phyloP scores from a whole-genome alignment of 2,797 vertebrate species.

The Phataginus tetradactyla region DNA sequence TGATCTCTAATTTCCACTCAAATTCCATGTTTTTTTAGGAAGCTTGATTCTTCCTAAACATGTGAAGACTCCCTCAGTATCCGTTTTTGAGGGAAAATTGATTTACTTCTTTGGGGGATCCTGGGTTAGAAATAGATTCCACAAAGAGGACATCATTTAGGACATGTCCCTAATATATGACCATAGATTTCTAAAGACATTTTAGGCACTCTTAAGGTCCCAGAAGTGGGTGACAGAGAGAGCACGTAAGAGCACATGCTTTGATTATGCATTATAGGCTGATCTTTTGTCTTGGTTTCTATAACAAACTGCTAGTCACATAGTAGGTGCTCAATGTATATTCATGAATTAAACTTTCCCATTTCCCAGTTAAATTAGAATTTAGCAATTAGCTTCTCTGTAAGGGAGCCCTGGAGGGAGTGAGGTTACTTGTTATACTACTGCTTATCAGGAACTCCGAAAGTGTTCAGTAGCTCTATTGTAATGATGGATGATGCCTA shows the following conservation, averaged over 20 bases:
- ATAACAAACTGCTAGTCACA: not conserved
- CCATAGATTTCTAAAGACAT: not conserved
- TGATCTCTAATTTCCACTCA: not conserved
- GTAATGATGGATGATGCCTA: constrained; percentile 68
- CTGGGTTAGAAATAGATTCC: not conserved
- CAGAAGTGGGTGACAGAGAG: not conserved
- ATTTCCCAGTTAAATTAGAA: not conserved
- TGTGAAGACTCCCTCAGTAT: not conserved
- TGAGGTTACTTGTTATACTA: constrained; percentile 34
- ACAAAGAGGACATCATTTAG: not conserved
- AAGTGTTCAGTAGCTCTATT: constrained; percentile 45
- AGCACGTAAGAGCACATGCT: not conserved
- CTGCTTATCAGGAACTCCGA: constrained; percentile 57
- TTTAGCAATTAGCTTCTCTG: constrained; percentile 4
- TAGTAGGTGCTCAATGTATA: not conserved
- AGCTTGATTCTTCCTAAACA: not conserved
- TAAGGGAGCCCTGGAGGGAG: not conserved
- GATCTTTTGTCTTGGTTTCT: not conserved
- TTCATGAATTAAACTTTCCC: not conserved
- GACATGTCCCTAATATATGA: not conserved
- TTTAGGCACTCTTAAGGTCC: not conserved
- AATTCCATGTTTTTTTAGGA: not conserved
- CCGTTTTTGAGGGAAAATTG: not conserved
- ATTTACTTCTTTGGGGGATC: not conserved
- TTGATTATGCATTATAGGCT: not conserved